These are phyloP conservation scores for Perca flavescens DNA, from an alignment of 2,113 vertebrate species.

Conservation along the genomic window DNA sequence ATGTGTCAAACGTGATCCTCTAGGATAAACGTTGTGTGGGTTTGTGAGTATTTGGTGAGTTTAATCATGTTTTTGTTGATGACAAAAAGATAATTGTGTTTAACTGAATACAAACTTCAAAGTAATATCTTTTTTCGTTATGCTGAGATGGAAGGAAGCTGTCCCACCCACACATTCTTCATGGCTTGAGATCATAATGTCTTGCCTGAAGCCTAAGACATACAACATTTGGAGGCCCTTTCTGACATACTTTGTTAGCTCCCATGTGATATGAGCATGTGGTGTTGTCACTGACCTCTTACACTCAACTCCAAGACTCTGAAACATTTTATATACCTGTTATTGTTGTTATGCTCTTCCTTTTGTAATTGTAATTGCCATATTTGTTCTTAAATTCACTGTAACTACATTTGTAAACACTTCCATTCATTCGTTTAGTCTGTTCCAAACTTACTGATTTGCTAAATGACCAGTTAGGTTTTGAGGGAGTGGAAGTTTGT, in stretches of 20 bases:
- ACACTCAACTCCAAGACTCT: background rate
- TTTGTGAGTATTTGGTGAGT: constrained; percentile 28
- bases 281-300: background rate
- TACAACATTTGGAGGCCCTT: background rate
- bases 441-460: background rate
- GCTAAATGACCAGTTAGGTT: background rate
- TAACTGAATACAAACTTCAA: background rate
- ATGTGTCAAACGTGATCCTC: constrained; percentile 17
- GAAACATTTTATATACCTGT: background rate
- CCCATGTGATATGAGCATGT: background rate
- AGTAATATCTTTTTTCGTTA: background rate
- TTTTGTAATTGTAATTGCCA: background rate
- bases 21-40: constrained; percentile 16
- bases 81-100: constrained; percentile 7
- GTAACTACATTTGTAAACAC: background rate
- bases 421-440: background rate
- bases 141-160: background rate
- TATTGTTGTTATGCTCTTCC: background rate
- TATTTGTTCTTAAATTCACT: background rate
- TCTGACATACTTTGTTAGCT: background rate
- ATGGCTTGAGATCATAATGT: background rate
- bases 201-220: background rate
- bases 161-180: no score
- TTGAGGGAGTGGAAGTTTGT: no score
- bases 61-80: constrained; percentile 35